Base-by-base conservation (phyloP, 2,888 invertebrate genomes). In the Abscondita cerata region DNA sequence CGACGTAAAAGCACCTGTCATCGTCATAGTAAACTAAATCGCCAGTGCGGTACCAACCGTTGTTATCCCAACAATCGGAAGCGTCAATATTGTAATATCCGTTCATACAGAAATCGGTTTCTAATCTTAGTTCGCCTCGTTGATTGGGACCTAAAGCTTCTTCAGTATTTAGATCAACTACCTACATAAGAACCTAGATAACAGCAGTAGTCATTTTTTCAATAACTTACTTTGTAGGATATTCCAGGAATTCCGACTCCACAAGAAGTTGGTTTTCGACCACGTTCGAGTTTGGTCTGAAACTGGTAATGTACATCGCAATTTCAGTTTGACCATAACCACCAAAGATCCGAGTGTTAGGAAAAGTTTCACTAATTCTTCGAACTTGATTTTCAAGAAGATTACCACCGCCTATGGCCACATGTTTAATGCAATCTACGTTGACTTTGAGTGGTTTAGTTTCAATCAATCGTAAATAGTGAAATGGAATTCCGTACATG, bases 11-110 rank as follows among this genome's bases (percentile, higher is more conserved):
- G 65, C 83, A 81, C 67, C 76, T 76, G 11, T 81, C 75, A 15
- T 82, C 79, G 62, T 85, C 84, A 62, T 82, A 81, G 62, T 82
- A 84, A 18, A 81, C 78, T 31, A 84, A 74, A 62, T 85, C 85
- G 0, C 85, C 85, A 1, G 84, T 82, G 68, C 79, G 82, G 38
- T 84, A 74, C 83, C 83, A 85, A 2, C 82, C 78, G 16, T 80
- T 81, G 15, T 76, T 72, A 9, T 82, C 78, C 51, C 81, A 81
- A 0, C 78, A 70, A 19, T 81, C 80, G 8, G 75, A 76, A 0
- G 83, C 83, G 3, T 81, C 82, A 53, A 76, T 66, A 44, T 81
- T 81, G 70, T 83, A 81, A 70, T 85, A 85, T 5, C 80, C 83
- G 78, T 82, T 74, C 65, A 79, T 73, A 16, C 69, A 51, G 34